Percentiles rank a stretch among this genome's conserved stretches.
These are phyloP conservation scores for Drosophila kambysellisi DNA, from an alignment of 2,888 invertebrate species.

Conservation along the genomic window DNA sequence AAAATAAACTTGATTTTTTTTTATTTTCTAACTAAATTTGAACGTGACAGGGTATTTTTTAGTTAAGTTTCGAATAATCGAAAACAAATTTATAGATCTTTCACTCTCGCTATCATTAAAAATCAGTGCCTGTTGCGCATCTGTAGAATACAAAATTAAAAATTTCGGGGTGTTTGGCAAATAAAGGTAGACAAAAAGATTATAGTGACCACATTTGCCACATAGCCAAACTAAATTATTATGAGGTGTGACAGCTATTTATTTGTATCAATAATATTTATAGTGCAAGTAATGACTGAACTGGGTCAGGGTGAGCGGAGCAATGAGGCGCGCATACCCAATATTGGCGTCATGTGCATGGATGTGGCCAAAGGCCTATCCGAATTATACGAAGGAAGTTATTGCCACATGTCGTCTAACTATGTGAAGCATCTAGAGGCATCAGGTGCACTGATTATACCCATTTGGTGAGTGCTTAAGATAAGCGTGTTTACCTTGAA, in stretches of 20 bases:
- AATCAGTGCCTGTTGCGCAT: not conserved
- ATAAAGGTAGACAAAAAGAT: not conserved
- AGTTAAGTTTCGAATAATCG: not conserved
- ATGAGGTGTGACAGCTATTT: not conserved
- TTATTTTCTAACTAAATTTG: not conserved
- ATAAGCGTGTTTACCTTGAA: conserved; percentile 19
- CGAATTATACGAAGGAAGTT: conserved; percentile 85
- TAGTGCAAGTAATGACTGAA: not conserved
- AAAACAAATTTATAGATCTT: not conserved
- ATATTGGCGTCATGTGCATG: conserved; percentile 90
- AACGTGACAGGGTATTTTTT: no score
- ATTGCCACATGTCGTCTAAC: conserved; percentile 92
- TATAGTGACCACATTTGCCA: not conserved
- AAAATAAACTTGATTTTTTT: not conserved
- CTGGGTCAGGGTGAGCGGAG: not conserved
- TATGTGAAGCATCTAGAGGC: conserved; percentile 95
- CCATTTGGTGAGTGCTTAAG: conserved; percentile 89
- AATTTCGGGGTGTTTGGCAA: not conserved
- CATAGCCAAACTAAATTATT: not conserved
- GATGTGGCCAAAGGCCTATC: conserved; percentile 87
- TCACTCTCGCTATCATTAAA: not conserved
- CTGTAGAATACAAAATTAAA: not conserved
- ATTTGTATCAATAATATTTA: not conserved
- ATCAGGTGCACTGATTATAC: conserved; percentile 93
- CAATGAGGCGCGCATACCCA: conserved; percentile 82